Evolutionary conservation across 2,888 invertebrate species (phyloP), one percentile per base, ranked within the genome.

Genomic region (Limenitis arthemis): DNA sequence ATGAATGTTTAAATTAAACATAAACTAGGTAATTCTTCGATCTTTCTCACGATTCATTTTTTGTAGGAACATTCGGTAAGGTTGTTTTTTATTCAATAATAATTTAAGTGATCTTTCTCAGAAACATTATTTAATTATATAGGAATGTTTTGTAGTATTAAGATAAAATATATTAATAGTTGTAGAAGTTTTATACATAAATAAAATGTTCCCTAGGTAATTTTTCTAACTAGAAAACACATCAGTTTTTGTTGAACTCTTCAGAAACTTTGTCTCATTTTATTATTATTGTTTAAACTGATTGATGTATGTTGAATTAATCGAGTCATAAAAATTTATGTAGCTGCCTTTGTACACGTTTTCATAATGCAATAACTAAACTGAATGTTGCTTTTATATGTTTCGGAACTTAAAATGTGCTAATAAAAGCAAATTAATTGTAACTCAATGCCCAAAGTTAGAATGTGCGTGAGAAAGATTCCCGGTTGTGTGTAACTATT

Each of bases 401-500:
- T 47, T 50, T 59, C 51, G 51, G 47, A 57, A 54, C 41, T 54
- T 43, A 36, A 28, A 47, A 51, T 44, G 44, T 41, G 36, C 49
- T 55, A 20, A 43, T 51, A 56, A 55, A 55, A 55, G 43, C 51
- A 60, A 51, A 44, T 46, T 41, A 47, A 44, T 43, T 44, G 49
- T 38, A 47, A 44, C 64, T 60, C 63, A 59, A 72, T 79, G 68
- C 70, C 68, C 61, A 74, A 79, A 77, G 67, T 60, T 63, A 47
- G 63, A 58, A 67, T 65, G 77, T 70, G 77, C 79, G 74, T 80
- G 78, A 79, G 77, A 70, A 70, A 63, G 54, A 55, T 63, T 72
- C 69, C 69, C 69, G 67, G 65, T 58, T 55, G 55, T 57, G 69
- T 62, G 54, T 61, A 63, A 70, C 66, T 61, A 63, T 66, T 76